phyloP scores from a whole-genome alignment of 2,888 invertebrate genomes.

The Pollenia angustigena region DNA sequence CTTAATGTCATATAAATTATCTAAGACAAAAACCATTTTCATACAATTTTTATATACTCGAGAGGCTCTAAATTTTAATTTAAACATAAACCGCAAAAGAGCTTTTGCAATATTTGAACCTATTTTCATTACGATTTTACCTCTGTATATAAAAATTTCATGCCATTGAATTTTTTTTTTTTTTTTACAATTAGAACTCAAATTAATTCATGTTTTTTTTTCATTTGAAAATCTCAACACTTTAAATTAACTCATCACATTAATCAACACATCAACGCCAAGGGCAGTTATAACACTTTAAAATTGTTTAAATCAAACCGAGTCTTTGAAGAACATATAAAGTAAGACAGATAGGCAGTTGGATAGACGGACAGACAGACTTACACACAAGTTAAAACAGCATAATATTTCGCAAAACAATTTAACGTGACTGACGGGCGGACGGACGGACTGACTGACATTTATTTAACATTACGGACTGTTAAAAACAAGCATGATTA shows the following conservation, averaged over 20 bases:
- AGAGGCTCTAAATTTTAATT: too few species aligned
- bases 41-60: too few species aligned
- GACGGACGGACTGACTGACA: constrained; percentile 53
- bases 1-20: too few species aligned
- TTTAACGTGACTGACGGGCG: constrained; percentile 43
- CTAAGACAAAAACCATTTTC: too few species aligned
- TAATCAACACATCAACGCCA: constrained; percentile 72
- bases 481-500: constrained; percentile 62
- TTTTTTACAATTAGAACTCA: constrained; percentile 17
- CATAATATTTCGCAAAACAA: constrained; percentile 49
- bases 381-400: constrained; percentile 16
- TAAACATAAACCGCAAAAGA: too few species aligned
- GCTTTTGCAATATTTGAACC: too few species aligned
- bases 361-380: neutral
- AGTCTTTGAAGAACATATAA: constrained; percentile 17
- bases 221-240: constrained; percentile 62
- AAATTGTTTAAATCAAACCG: constrained; percentile 58
- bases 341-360: neutral
- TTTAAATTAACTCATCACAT: constrained; percentile 73
- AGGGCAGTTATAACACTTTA: constrained; percentile 70
- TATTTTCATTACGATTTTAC: too few species aligned
- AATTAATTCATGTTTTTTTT: constrained; percentile 3
- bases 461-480: constrained; percentile 69
- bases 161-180: neutral
- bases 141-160: neutral